These are phyloP conservation scores for Cataglyphis rosenhaueri DNA, from an alignment of 2,888 invertebrate genomes.

Conservation along the genomic window DNA sequence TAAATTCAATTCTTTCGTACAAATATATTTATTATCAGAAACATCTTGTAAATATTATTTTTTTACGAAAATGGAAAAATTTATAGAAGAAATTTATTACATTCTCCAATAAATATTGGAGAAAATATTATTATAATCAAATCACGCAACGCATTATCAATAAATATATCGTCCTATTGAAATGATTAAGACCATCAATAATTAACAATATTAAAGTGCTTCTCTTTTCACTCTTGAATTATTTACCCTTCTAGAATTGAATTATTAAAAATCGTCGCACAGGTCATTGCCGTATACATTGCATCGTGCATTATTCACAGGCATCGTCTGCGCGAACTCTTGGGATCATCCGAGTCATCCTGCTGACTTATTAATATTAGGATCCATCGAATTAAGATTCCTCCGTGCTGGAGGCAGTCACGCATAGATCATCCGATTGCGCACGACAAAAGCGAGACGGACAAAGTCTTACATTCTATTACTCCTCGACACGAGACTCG, in stretches of 20 bases:
- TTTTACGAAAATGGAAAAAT: neutral
- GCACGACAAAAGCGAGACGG: slow-evolving; percentile 68
- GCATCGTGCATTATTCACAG: slow-evolving; percentile 40
- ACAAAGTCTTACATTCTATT: slow-evolving; percentile 66
- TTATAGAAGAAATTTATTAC: neutral
- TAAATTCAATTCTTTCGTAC: neutral
- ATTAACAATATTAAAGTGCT: slow-evolving; percentile 28
- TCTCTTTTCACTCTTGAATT: slow-evolving; percentile 19
- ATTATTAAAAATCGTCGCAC: slow-evolving; percentile 37
- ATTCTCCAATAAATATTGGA: neutral
- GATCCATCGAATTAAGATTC: slow-evolving; percentile 72
- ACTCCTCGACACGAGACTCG: slow-evolving; percentile 67
- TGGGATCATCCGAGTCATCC: slow-evolving; percentile 24
- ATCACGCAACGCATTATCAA: neutral
- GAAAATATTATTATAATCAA: neutral
- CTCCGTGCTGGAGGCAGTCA: slow-evolving; percentile 61
- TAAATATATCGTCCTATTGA: neutral
- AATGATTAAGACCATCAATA: slow-evolving; percentile 25
- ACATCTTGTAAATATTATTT: slow-evolving; percentile 4
- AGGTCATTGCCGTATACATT: slow-evolving; percentile 28
- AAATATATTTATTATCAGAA: neutral
- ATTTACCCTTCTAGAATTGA: slow-evolving; percentile 16
- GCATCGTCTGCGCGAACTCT: slow-evolving; percentile 33
- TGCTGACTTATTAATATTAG: slow-evolving; percentile 70
- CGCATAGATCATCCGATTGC: slow-evolving; percentile 73